Base-by-base conservation (phyloP, 2,113 vertebrate species). In the Glareola pratincola region DNA sequence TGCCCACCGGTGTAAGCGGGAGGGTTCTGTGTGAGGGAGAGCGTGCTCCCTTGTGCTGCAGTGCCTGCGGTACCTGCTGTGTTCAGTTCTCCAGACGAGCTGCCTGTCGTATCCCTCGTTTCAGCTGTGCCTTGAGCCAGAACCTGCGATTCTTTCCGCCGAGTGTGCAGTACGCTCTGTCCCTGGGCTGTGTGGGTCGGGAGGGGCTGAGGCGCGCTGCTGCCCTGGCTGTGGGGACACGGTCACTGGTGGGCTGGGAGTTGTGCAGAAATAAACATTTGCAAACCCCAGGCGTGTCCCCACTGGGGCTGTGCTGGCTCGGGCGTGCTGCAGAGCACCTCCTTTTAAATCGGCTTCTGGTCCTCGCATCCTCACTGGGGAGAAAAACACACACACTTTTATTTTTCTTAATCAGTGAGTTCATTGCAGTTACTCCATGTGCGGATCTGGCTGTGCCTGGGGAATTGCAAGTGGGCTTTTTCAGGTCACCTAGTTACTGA, bases 281-380 rank as follows among this genome's bases (percentile, higher is more conserved):
- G 23, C 10, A 14, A 5, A 8, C 10, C 9, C 8, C 14, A 12
- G 34, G 12, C 3, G 16, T 0, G 0, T 57, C 64, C 34, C 11
- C 2, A 2, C 9, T 10, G 12, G 47, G 39, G 47, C 41, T 51
- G 4, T 8, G 19, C 57, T 20, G 56, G n/a, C 21, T 34, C 12
- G 0, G 15, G 17, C 18, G 2, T 0, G 0, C 30, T 66, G 71
- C 14, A 10, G 9, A 50, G 66, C 0, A 0, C 27, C 50, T 48
- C 15, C 20, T 48, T 36, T 20, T 22, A 8, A 21, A 21, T 14
- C 3, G 21, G 48, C 26, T 50, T 19, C 22, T 73, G 73, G 17
- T 41, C 63, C 66, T 36, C 0, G 0, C 8, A 14, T 47, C 62
- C 48, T 51, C 9, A 2, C 14, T 43, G 22, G 34, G n/a, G 10